Conservation (phyloP, 2,797 vertebrate species). For the Pelochelys cantorii region DNA sequence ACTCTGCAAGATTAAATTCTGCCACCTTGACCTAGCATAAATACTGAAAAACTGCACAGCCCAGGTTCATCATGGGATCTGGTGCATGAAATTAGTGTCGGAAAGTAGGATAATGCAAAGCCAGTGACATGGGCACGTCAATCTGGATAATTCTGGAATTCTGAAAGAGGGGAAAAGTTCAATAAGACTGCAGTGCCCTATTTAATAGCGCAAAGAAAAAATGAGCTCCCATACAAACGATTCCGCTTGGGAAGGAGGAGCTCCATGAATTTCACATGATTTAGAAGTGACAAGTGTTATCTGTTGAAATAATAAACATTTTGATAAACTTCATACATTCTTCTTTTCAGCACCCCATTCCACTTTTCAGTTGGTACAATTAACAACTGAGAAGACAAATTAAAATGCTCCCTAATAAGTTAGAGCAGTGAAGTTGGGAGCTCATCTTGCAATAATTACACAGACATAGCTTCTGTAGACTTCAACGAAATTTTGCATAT, state of each 20-base stretch:
- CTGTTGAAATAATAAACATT: slow-evolving; percentile 2
- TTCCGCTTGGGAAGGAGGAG: background rate
- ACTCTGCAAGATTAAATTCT: slow-evolving; percentile 80
- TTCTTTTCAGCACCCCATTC: background rate
- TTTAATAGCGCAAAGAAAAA: background rate
- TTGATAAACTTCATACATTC: background rate
- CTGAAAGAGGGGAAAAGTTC: slow-evolving; percentile 76
- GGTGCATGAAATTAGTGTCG: slow-evolving; percentile 80
- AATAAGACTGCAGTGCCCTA: slow-evolving; percentile 38
- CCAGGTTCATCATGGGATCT: slow-evolving; percentile 77
- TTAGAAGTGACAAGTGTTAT: background rate
- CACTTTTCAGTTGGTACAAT: background rate
- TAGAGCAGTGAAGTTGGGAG: slow-evolving; percentile 15
- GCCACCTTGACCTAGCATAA: slow-evolving; percentile 82
- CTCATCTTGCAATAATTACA: background rate
- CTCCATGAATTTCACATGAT: background rate
- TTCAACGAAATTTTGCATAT: slow-evolving; percentile 53
- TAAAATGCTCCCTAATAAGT: slow-evolving; percentile 25
- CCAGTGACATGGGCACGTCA: slow-evolving; percentile 55
- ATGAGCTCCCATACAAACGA: background rate
- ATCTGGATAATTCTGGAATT: slow-evolving; percentile 73
- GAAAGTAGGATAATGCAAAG: slow-evolving; percentile 76
- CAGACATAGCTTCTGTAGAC: slow-evolving; percentile 16
- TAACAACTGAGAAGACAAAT: slow-evolving; percentile 12
- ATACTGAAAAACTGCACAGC: slow-evolving; percentile 68